Evolutionary conservation across 2,113 vertebrate genomes (phyloP).

Genomic region (Herpetotheres cachinnans): DNA sequence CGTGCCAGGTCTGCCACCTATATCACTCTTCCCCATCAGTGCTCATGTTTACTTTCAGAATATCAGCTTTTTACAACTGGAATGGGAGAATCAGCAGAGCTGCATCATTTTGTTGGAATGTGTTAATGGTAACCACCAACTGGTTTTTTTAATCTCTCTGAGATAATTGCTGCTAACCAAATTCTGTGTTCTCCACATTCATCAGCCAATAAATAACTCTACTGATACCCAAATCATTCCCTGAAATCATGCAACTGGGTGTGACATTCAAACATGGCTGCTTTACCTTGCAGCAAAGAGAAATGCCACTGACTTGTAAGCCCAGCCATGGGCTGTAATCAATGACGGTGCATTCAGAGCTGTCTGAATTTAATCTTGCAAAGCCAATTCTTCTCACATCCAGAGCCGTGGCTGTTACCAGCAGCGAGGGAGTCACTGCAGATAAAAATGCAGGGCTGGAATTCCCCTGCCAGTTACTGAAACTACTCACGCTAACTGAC

Average conservation of each 20-base stretch:
- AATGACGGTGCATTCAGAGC: background rate
- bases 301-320: background rate
- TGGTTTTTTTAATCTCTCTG: background rate
- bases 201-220: background rate
- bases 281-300: background rate
- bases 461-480: background rate
- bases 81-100: background rate
- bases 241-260: rapidly evolving
- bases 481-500: background rate
- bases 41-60: background rate
- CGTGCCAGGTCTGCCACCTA: background rate
- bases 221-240: background rate
- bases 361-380: background rate
- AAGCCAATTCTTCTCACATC: background rate
- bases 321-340: background rate
- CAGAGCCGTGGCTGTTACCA: background rate
- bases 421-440: background rate
- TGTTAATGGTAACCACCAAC: background rate
- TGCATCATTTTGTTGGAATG: background rate
- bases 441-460: background rate
- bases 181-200: background rate
- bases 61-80: background rate
- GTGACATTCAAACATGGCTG: background rate
- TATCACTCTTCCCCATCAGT: background rate
- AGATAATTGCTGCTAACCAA: background rate